A percentile compares a stretch with the other conserved stretches of the same genome.
Conservation (phyloP, 1,140 invertebrate genomes). For the Heliconius nattereri region DNA sequence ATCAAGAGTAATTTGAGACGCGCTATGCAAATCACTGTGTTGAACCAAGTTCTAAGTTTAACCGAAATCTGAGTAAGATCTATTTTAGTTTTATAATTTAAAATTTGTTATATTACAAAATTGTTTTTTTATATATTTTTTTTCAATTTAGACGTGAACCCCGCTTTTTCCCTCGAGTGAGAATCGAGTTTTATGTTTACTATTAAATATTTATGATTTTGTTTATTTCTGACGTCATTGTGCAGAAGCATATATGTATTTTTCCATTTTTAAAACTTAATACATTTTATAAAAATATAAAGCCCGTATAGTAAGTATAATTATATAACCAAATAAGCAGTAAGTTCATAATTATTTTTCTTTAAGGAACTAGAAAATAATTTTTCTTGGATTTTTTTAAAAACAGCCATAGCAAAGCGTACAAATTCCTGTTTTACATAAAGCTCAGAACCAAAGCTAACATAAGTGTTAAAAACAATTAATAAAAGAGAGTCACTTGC, state of each 20-base stretch:
- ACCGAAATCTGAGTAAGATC: neutral
- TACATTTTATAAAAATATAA: too few species aligned
- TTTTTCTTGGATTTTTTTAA: neutral
- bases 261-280: too few species aligned
- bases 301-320: too few species aligned
- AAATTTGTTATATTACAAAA: neutral
- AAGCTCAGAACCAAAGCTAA: neutral
- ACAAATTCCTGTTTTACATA: neutral
- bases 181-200: too few species aligned
- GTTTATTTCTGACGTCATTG: too few species aligned
- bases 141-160: too few species aligned
- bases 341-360: neutral
- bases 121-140: neutral
- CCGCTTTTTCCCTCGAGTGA: too few species aligned
- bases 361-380: neutral
- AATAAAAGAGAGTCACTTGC: neutral
- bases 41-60: neutral
- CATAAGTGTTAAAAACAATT: neutral
- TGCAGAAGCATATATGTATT: too few species aligned
- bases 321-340: too few species aligned
- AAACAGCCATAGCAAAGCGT: neutral
- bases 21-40: slow-evolving; percentile 14
- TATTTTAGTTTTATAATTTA: neutral
- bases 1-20: slow-evolving; percentile 1
- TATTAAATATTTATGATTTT: too few species aligned